Evolutionary conservation across 2,113 vertebrate species (phyloP), one percentile per base, ranked within the genome.

Genomic region (Scomber colias): DNA sequence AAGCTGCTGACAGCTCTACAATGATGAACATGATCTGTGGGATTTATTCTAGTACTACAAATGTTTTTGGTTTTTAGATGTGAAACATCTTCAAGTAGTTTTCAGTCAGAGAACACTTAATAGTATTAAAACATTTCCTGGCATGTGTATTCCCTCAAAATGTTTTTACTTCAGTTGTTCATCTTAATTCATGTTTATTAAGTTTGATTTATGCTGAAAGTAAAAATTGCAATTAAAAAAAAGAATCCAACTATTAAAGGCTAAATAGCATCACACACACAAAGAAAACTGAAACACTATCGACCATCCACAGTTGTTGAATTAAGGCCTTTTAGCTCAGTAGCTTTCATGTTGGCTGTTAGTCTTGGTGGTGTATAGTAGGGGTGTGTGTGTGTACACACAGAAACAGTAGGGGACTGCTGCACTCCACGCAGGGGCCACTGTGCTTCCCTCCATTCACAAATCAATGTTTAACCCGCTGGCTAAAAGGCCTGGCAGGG

Each of bases 401-500:
- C 92, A 90, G 79, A 92, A 88, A 87, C 92, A 92, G 90, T 85
- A 75, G 92, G 92, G 85, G 89, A 87, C 77, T 64, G 75, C 82
- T 81, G 83, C 83, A 81, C 86, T 87, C 85, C 59, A 90, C 71
- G 80, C 85, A 75, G 89, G 86, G 85, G 83, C 82, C 91, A 84
- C 88, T 92, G 83, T 89, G 84, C 83, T 86, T 63, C 84, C 68
- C 89, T 84, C 87, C 90, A 94, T 95, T 94, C 93, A 95, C 90
- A 92, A 93, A 95, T 94, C 92, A 94, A 94, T 95, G 95, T 94
- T 95, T 94, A 95, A 95, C 94, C 92, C 88, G 77, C 88, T 86
- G 87, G 84, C 90, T 93, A 91, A 94, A 94, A 94, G 92, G 91
- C 89, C 91, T 91, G 90, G 88, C 87, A 83, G 93, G 89, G 92